phyloP scores from a whole-genome alignment of 2,797 vertebrate genomes.

The Discoglossus pictus region DNA sequence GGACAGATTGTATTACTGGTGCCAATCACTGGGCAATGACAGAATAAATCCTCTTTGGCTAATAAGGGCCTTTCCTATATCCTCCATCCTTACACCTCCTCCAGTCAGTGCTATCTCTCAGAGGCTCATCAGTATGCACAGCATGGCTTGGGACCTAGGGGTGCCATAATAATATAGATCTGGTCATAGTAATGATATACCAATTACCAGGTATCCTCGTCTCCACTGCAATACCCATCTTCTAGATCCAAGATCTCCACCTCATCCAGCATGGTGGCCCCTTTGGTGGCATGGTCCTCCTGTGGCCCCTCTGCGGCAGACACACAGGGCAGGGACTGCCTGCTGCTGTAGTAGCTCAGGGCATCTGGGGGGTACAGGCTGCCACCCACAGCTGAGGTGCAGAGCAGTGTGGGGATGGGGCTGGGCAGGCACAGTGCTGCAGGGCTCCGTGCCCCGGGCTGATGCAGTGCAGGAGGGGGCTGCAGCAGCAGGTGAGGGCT shows the following conservation, averaged over 20 bases:
- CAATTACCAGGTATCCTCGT: conserved; percentile 87
- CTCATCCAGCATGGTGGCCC: conserved; percentile 80
- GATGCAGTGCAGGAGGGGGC: conserved; percentile 51
- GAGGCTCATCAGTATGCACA: conserved; percentile 35
- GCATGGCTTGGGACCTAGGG: conserved; percentile 2
- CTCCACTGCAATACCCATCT: conserved; percentile 66
- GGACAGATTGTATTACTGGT: conserved; percentile 37
- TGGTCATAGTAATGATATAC: background rate
- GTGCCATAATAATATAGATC: background rate
- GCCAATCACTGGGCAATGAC: conserved; percentile 19
- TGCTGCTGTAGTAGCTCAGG: conserved; percentile 76
- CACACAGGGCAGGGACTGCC: conserved; percentile 22
- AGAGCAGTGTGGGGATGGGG: conserved; percentile 70
- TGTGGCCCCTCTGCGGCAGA: conserved; percentile 27
- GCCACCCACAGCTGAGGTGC: conserved; percentile 50
- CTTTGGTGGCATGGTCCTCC: conserved; percentile 42
- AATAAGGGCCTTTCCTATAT: conserved; percentile 23
- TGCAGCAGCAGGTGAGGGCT: conserved; percentile 68
- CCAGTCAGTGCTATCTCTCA: background rate
- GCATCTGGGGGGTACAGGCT: conserved; percentile 66
- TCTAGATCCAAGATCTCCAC: conserved; percentile 85
- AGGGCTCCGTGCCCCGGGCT: conserved; percentile 56
- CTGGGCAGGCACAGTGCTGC: conserved; percentile 66
- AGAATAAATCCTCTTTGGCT: conserved; percentile 37
- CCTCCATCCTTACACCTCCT: background rate